Base-by-base conservation (phyloP, 2,113 vertebrate species). In the Istiophorus platypterus region DNA sequence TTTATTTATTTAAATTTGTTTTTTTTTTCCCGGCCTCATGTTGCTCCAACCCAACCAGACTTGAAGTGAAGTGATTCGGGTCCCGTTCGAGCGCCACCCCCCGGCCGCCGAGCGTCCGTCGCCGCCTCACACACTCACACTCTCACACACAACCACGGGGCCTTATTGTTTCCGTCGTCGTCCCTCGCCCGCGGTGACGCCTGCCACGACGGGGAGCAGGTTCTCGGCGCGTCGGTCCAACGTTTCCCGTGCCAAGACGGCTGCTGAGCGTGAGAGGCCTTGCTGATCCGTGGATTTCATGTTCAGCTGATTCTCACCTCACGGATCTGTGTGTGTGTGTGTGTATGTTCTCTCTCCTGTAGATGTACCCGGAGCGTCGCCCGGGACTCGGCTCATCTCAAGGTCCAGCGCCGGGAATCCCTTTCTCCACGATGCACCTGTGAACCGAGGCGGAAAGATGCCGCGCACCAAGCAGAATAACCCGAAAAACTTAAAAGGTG, bases 401-500 rank as follows among this genome's bases (percentile, higher is more conserved):
- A 76, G 71, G 71, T 82, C 70, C 82, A 54, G 57, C 70, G 39
- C 67, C 77, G 68, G 42, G 76, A 39, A 15, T 63, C 57, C 13
- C 79, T 73, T 88, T 72, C 52, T 56, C 65, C 83, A 92, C 64
- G 76, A 95, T 95, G 94, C 90, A 81, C 72, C 85, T 87, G 84
- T 95, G 93, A 95, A 72, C 77, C 81, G 89, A 95, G 93, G 92
- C 45, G 18, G 42, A 76, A 98, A 96, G 92, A 99, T 99, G 98
- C 98, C 98, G 89, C 97, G 98, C 84, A 99, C 98, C 62, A 99
- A 99, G 93, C 98, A 99, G 94, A 98, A 99, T 95, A 94, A 99
- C 95, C 98, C 98, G 59, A 98, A 97, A 93, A 99, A 99, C 88
- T 93, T 99, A 86, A 97, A 97, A 97, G 98, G 98, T 99, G 93